Conservation (phyloP, 2,888 invertebrate species). For the Andrena flavipes region DNA sequence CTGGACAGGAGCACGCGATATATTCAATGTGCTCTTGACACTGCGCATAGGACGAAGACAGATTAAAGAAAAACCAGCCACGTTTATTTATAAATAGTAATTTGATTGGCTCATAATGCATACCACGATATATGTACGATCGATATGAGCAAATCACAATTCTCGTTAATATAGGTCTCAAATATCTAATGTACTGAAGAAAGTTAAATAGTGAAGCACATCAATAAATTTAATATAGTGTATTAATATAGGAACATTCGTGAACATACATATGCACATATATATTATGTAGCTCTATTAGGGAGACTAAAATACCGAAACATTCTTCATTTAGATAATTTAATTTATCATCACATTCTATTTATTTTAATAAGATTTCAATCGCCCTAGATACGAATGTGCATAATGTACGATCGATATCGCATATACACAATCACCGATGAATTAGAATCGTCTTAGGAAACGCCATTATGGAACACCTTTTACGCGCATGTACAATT, state of each 20-base stretch:
- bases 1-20: constrained; percentile 9
- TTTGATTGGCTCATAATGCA: constrained; percentile 67
- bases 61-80: constrained; percentile 60
- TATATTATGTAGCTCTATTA: background rate
- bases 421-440: constrained; percentile 1
- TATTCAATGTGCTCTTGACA: constrained; percentile 44
- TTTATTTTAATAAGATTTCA: background rate
- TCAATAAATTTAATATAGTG: background rate
- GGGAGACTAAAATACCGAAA: background rate
- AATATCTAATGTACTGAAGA: constrained; percentile 14
- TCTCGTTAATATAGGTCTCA: constrained; percentile 44
- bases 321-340: background rate
- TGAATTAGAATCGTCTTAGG: constrained; percentile 7
- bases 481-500: background rate
- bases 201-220: background rate
- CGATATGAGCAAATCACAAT: constrained; percentile 55
- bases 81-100: constrained; percentile 73
- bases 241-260: background rate
- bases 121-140: constrained; percentile 58
- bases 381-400: background rate
- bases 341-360: background rate
- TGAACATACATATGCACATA: background rate
- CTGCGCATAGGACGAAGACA: constrained; percentile 49
- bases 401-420: constrained; percentile 8
- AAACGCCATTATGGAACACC: background rate